Evolutionary conservation across 2,888 invertebrate species (phyloP), one percentile per base, ranked within the genome.

Genomic region (Drosophila cyrtoloma): DNA sequence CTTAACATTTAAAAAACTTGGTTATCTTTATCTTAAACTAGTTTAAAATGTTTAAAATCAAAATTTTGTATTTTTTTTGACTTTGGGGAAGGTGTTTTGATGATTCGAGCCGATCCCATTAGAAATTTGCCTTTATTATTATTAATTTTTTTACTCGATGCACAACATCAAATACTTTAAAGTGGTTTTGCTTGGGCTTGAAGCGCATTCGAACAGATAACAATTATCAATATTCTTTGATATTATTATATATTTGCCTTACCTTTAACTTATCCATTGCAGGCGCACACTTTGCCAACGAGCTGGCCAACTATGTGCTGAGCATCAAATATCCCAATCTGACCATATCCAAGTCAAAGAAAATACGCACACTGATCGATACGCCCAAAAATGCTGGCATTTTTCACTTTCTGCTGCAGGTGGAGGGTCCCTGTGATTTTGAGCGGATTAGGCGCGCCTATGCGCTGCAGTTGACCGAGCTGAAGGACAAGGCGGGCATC

Each of bases 361-460:
- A 96, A 44, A 92, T 96, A 39, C 94, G 96, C 7, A 95, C 96
- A 0, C 93, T 96, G 5, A 94, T 96, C 59, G 96, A 97, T 87
- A 96, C 96, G 0, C 95, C 95, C 63, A 94, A 96, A 70, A 96
- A 96, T 91, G 96, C 96, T 82, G 96, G 96, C 14, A 95, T 96
- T 73, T 95, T 96, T 75, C 95, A 96, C 76, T 95, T 96, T 3
- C 93, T 97, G 32, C 94, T 96, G 3, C 95, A 95, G 73, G 94
- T 96, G 0, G 95, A 95, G 92, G 96, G 96, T 91, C 81, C 91
- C 2, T 93, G 94, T 64, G 95, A 96, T 84, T 93, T 94, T 55
- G 95, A 95, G 16, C 93, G 94, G 50, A 94, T 96, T 63, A 94
- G 94, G 75, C 92, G 94, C 10, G 92, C 94, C 44, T 93, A 95